Percentiles rank a stretch among this genome's conserved stretches.
phyloP scores from a whole-genome alignment of 2,797 vertebrate genomes.

The Coregonus ussuriensis region DNA sequence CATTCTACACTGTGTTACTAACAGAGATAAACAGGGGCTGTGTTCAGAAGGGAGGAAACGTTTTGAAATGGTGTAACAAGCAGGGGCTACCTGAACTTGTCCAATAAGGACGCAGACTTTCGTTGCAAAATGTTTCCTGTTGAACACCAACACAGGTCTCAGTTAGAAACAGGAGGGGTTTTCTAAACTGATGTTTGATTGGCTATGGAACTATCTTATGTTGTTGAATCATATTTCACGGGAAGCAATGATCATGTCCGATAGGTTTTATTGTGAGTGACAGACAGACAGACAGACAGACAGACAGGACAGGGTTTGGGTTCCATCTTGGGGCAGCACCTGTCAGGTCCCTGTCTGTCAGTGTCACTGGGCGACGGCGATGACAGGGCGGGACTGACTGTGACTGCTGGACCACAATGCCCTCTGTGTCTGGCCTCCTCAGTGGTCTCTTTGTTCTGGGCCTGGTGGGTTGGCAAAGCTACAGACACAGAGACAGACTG shows the following conservation, averaged over 20 bases:
- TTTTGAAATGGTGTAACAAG: not conserved
- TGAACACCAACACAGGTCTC: not conserved
- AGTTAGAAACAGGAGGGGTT: not conserved
- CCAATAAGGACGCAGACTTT: not conserved
- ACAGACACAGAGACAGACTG: constrained; percentile 4
- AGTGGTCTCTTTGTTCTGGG: constrained; percentile 1
- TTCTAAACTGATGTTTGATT: too few species aligned
- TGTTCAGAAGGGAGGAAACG: not conserved
- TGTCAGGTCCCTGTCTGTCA: constrained; percentile 5
- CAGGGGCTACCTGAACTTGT: not conserved
- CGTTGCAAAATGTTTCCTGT: too few species aligned
- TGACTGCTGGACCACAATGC: too few species aligned
- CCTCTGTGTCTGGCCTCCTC: constrained; percentile 11
- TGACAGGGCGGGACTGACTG: not conserved
- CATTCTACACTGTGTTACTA: not conserved
- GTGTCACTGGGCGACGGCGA: constrained; percentile 1
- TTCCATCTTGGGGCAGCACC: too few species aligned
- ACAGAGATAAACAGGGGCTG: not conserved
- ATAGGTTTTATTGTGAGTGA: not conserved
- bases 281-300: not conserved
- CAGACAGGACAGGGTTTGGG: not conserved
- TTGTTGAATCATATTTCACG: too few species aligned
- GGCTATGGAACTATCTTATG: too few species aligned
- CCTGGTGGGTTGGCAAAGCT: not conserved
- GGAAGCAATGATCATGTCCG: too few species aligned